Base-by-base conservation (phyloP, 2,113 vertebrate genomes). In the Dipodomys merriami region DNA sequence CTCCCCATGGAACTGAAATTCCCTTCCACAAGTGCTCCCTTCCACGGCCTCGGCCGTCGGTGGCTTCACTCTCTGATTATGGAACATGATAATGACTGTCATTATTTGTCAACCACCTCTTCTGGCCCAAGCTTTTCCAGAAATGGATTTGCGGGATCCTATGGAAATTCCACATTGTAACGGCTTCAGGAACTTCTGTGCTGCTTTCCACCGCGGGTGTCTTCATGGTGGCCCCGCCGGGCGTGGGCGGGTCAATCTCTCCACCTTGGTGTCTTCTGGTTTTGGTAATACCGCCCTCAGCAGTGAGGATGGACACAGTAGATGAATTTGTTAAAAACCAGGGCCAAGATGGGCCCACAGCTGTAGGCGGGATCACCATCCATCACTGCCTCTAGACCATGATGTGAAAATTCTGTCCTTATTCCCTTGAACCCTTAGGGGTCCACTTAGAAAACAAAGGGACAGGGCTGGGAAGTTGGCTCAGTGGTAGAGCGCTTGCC, bases 271-370 rank as follows among this genome's bases (percentile, higher is more conserved):
- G 29, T 60, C 19, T 88, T 72, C 19, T 71, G 77, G 8, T 9
- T 64, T 86, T 69, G 3, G 30, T 0, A 3, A 44, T 4, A 3
- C 19, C 2, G 6, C n/a, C 16, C 11, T 12, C 4, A 2, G 1
- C 19, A 22, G 25, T n/a, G 39, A 29, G 15, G 7, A 8, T 4
- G 16, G 1, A 22, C 8, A 2, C 18, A 49, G 8, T 7, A 62
- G 9, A 19, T 44, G 3, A 1, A 7, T 15, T 12, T 27, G 25
- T 16, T 20, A 53, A 25, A 67, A 84, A 15, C 44, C 10, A 10
- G 44, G 62, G 15, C 4, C 13, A 12, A 11, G 1, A 3, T 27
- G 10, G 33, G n/a, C n/a, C 22, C 7, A 22, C 22, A 44, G 2
- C 0, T 3, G 29, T 33, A 20, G 72, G 27, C 4, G 1, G n/a